Evolutionary conservation across 2,797 vertebrate species (phyloP).

Genomic region (Pachyuromys duprasi): DNA sequence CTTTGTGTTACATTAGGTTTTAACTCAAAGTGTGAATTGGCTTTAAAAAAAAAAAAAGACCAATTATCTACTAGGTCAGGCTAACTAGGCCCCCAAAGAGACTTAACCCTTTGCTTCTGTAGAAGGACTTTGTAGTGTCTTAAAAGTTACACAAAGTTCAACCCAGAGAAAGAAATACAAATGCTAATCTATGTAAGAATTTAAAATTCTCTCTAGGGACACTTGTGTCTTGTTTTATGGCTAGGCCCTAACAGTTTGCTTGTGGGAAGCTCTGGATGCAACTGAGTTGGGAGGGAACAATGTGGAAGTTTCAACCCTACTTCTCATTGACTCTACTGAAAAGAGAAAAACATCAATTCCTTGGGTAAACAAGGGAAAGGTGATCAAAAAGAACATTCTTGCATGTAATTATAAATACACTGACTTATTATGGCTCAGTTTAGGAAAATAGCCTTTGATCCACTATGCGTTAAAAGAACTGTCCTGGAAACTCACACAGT

Average conservation of each 20-base stretch:
- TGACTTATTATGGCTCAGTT: not conserved
- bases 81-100: not conserved
- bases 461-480: not conserved
- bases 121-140: not conserved
- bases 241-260: slow-evolving; percentile 2
- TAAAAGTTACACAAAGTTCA: not conserved
- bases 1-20: not conserved
- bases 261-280: not conserved
- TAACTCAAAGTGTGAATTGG: not conserved
- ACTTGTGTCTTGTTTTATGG: not conserved
- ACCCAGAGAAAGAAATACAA: not conserved
- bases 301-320: not conserved
- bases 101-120: not conserved
- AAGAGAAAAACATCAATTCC: not conserved
- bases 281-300: not conserved
- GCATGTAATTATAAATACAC: not conserved
- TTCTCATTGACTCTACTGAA: not conserved
- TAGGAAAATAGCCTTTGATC: not conserved
- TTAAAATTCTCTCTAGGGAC: slow-evolving; percentile 42
- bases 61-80: not conserved
- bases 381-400: not conserved
- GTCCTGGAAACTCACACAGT: not conserved
- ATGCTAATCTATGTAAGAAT: not conserved
- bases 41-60: not conserved
- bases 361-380: not conserved